These are phyloP conservation scores for Lottia gigantea DNA, from an alignment of 2,888 invertebrate genomes.

Conservation along the genomic window DNA sequence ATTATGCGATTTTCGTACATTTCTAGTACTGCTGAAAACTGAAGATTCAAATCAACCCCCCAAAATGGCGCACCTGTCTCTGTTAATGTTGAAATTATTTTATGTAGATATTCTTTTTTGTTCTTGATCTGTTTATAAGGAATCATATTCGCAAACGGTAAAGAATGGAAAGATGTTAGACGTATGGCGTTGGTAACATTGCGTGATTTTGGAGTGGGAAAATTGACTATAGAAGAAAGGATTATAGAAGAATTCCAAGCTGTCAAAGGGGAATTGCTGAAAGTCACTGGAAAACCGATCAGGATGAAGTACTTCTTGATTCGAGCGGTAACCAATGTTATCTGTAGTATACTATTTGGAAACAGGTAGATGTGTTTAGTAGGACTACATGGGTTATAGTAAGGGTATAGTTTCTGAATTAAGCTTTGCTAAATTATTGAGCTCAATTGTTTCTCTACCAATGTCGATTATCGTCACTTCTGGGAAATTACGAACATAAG, in stretches of 20 bases:
- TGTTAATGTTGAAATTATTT: no score
- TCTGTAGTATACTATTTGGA: constrained; percentile 53
- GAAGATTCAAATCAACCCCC: no score
- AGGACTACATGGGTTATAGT: no score
- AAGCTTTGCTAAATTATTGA: no score
- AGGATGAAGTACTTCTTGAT: constrained; percentile 39
- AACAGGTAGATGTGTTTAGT: constrained; percentile 46
- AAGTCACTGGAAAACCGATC: constrained; percentile 29
- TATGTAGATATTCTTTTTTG: no score
- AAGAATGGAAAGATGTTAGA: constrained; percentile 45
- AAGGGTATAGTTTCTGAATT: no score
- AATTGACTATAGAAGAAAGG: constrained; percentile 44
- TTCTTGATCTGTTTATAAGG: constrained; percentile 27
- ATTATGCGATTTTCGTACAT: no score
- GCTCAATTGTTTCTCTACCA: no score
- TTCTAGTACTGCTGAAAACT: no score
- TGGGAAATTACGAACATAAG: no score
- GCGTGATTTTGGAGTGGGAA: constrained; percentile 53
- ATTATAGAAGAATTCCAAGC: constrained; percentile 42
- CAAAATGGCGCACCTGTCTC: no score
- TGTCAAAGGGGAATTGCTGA: constrained; percentile 33
- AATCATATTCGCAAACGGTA: constrained; percentile 44
- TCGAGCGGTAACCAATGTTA: constrained; percentile 49
- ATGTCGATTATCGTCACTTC: no score
- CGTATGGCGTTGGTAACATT: constrained; percentile 44